These are phyloP conservation scores for Oplegnathus fasciatus DNA, from an alignment of 2,113 vertebrate species.

Conservation along the genomic window DNA sequence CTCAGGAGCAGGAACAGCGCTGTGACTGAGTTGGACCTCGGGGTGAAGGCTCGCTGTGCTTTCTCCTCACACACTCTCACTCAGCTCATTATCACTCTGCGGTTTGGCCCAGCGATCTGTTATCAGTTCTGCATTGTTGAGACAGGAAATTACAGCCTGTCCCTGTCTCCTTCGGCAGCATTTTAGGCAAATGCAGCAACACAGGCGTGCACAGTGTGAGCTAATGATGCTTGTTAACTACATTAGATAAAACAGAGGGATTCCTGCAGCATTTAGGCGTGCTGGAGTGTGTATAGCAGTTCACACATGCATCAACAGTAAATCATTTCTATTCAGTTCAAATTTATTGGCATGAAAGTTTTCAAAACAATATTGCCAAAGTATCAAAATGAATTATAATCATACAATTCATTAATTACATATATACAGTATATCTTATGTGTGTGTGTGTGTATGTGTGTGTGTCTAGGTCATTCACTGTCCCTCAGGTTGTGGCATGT, in stretches of 20 bases:
- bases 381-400: too few species aligned
- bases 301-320: not conserved
- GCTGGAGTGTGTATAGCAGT: not conserved
- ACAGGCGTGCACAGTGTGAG: not conserved
- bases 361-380: too few species aligned
- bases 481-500: too few species aligned
- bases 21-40: slow-evolving; percentile 21
- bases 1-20: slow-evolving; percentile 14
- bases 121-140: slow-evolving; percentile 32
- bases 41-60: slow-evolving; percentile 10
- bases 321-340: not conserved
- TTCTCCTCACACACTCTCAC: slow-evolving; percentile 29
- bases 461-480: too few species aligned
- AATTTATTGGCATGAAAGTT: too few species aligned
- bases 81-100: slow-evolving; percentile 51
- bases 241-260: not conserved
- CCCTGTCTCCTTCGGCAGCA: not conserved
- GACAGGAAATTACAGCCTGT: slow-evolving; percentile 35
- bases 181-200: not conserved
- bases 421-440: too few species aligned
- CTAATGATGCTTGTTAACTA: slow-evolving; percentile 7
- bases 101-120: not conserved
- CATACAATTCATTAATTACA: too few species aligned
- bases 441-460: too few species aligned
- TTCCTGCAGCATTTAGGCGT: not conserved